These are phyloP conservation scores for Microctenopoma lineatum DNA, from an alignment of 2,797 vertebrate genomes.

Conservation along the genomic window DNA sequence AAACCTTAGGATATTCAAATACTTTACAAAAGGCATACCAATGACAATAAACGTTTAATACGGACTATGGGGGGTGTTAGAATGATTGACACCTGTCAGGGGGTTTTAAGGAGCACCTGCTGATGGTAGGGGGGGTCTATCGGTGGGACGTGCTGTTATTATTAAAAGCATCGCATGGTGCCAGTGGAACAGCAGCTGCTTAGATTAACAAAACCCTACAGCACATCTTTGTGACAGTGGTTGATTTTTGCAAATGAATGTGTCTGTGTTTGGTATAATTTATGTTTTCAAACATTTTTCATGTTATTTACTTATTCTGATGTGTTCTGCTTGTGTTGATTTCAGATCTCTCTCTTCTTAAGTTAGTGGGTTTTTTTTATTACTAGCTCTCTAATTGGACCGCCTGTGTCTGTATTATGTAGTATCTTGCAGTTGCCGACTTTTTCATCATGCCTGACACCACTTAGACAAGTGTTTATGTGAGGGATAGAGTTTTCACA, in stretches of 20 bases:
- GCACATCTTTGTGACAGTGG: background rate
- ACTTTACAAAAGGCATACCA: constrained; percentile 8
- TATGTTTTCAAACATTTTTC: background rate
- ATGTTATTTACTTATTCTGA: background rate
- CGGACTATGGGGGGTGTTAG: constrained; percentile 3
- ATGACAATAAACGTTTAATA: constrained; percentile 1
- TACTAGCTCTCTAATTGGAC: background rate
- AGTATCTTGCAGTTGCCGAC: background rate
- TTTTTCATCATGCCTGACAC: background rate
- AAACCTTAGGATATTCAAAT: background rate
- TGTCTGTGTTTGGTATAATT: background rate
- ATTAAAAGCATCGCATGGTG: constrained; percentile 4
- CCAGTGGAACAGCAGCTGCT: background rate
- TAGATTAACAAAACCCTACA: background rate
- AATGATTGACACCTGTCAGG: background rate
- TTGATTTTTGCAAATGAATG: background rate
- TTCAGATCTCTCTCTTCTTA: background rate
- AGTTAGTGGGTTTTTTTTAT: background rate
- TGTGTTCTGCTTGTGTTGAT: constrained; percentile 1
- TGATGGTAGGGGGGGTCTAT: background rate
- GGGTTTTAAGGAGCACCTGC: background rate
- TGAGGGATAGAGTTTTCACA: background rate
- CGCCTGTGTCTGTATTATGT: background rate
- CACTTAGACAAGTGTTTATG: background rate
- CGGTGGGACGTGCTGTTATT: constrained; percentile 3